phyloP scores from a whole-genome alignment of 2,113 vertebrate genomes.

The Chaetodon trifascialis region DNA sequence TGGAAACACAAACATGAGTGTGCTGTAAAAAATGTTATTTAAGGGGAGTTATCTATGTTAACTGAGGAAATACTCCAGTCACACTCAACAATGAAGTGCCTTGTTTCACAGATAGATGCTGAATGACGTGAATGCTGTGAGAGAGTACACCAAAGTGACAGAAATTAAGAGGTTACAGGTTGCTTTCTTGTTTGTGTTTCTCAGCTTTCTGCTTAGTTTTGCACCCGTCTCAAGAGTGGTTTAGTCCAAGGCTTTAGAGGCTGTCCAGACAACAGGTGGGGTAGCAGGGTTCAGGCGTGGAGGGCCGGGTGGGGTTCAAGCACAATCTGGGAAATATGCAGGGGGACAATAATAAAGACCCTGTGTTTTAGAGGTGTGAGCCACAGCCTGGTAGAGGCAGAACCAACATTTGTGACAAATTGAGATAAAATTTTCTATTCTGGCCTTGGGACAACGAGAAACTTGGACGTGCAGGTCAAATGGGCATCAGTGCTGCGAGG shows the following conservation, averaged over 20 bases:
- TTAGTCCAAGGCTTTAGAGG: slow-evolving; percentile 29
- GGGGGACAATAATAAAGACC: slow-evolving; percentile 4
- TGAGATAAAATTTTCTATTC: slow-evolving; percentile 47
- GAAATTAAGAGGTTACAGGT: slow-evolving; percentile 17
- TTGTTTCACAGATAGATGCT: slow-evolving; percentile 14
- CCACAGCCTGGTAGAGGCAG: background rate
- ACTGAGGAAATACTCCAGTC: background rate
- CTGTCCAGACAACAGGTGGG: slow-evolving; percentile 7
- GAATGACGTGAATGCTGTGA: background rate
- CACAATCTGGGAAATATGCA: background rate
- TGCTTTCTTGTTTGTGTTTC: slow-evolving; percentile 19
- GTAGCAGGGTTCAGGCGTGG: background rate
- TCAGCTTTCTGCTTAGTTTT: slow-evolving; percentile 25
- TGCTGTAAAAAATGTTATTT: background rate
- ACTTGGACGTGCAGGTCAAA: slow-evolving; percentile 32
- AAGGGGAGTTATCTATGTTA: background rate
- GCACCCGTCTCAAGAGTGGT: background rate
- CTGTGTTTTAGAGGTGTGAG: background rate
- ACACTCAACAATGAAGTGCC: slow-evolving; percentile 1
- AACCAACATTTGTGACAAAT: background rate
- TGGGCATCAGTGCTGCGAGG: slow-evolving; percentile 35
- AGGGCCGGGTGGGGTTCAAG: background rate
- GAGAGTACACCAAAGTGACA: slow-evolving; percentile 14
- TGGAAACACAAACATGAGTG: slow-evolving; percentile 9
- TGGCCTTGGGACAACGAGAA: slow-evolving; percentile 8